phyloP scores from a whole-genome alignment of 2,888 invertebrate genomes.

The Anticlea derivata region DNA sequence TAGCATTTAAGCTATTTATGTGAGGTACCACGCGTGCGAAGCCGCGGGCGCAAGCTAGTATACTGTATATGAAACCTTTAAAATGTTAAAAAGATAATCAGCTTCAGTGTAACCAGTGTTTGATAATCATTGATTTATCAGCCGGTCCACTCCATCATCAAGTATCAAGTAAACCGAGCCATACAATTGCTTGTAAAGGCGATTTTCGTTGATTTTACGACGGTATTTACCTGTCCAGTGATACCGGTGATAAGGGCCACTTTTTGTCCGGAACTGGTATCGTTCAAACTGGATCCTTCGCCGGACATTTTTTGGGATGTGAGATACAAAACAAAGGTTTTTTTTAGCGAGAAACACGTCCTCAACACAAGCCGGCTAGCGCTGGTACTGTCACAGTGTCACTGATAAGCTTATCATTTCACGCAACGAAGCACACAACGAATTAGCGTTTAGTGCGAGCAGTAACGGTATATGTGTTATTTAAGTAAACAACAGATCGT shows the following conservation, averaged over 20 bases:
- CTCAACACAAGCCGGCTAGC: conserved; percentile 38
- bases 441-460: conserved; percentile 24
- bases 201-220: conserved; percentile 12
- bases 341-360: conserved; percentile 38
- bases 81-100: too few species aligned
- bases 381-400: conserved; percentile 20
- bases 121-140: background rate
- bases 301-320: conserved; percentile 58
- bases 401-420: conserved; percentile 50
- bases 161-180: conserved; percentile 7
- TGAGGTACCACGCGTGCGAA: too few species aligned
- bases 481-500: too few species aligned
- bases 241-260: conserved; percentile 98
- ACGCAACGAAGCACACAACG: conserved; percentile 26
- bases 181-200: conserved; percentile 4
- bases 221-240: conserved; percentile 93
- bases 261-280: conserved; percentile 67
- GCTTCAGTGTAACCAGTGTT: too few species aligned
- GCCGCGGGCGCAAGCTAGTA: too few species aligned
- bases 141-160: conserved; percentile 2
- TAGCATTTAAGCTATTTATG: too few species aligned
- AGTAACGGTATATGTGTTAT: too few species aligned
- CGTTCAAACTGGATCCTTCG: conserved; percentile 50
- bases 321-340: conserved; percentile 14
- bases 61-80: too few species aligned